phyloP scores from a whole-genome alignment of 2,113 vertebrate species.

The Accipiter cooperii region DNA sequence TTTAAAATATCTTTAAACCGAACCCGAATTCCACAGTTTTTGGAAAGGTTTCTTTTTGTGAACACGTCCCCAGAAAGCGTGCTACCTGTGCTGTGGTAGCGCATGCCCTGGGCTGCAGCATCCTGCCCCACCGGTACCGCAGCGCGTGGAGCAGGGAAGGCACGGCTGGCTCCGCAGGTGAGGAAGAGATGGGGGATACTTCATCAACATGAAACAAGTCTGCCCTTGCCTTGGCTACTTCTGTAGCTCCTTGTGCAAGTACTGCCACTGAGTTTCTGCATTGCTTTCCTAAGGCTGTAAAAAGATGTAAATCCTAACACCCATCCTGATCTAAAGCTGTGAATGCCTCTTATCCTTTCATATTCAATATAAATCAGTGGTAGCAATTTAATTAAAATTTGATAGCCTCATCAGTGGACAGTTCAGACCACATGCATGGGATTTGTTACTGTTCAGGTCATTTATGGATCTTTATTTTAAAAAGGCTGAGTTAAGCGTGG shows the following conservation, averaged over 20 bases:
- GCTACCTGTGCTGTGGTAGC: too few relatives aligned
- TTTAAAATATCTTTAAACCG: neutral
- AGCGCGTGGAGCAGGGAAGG: neutral
- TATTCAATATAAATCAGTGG: neutral
- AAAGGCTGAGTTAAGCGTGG: too few relatives aligned
- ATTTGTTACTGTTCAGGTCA: neutral
- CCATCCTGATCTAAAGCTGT: neutral
- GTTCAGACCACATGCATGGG: neutral
- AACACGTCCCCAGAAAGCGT: rapidly evolving
- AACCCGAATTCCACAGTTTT: neutral
- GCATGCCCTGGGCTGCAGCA: neutral
- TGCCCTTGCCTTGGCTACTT: neutral
- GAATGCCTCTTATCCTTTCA: neutral
- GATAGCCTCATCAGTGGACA: too few relatives aligned
- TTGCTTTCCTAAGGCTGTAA: neutral
- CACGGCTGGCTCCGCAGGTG: neutral
- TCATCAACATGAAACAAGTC: neutral
- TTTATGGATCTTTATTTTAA: neutral
- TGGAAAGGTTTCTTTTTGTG: neutral
- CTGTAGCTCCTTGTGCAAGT: neutral
- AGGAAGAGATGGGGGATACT: neutral
- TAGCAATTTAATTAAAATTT: neutral
- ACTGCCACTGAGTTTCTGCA: neutral
- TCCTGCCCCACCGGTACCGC: neutral
- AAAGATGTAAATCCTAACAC: neutral